Conservation (phyloP, 2,113 vertebrate genomes). For the Osmerus mordax region DNA sequence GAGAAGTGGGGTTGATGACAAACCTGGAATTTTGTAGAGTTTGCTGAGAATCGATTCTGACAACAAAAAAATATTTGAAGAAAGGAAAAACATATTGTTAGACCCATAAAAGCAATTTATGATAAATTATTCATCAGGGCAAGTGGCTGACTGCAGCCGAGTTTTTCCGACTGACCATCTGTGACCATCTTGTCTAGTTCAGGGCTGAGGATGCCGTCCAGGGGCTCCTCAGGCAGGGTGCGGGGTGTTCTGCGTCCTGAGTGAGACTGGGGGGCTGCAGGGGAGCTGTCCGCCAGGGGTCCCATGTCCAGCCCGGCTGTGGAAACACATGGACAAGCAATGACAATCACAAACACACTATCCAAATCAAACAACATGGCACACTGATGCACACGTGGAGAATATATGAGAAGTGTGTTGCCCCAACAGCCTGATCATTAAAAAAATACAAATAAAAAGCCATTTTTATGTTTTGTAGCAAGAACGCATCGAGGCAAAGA, state of each 20-base stretch:
- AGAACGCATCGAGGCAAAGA: no score
- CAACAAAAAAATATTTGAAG: conserved; percentile 24
- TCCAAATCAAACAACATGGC: conserved; percentile 4
- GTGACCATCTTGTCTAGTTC: conserved; percentile 99
- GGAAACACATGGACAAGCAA: conserved; percentile 54
- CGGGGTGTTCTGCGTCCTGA: conserved; percentile 78
- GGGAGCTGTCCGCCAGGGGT: conserved; percentile 77
- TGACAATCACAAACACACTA: conserved; percentile 29
- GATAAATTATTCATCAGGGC: neutral
- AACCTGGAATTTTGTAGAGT: conserved; percentile 98
- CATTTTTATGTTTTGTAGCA: no score
- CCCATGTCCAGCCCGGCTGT: conserved; percentile 85
- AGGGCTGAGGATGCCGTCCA: conserved; percentile 94
- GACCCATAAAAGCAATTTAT: no score
- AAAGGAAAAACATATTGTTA: no score
- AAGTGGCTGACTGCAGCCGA: neutral
- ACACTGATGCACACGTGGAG: neutral
- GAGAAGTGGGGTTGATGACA: conserved; percentile 14
- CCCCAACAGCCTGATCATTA: no score
- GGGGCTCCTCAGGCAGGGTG: conserved; percentile 83
- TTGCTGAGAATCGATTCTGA: conserved; percentile 95
- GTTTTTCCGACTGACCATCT: conserved; percentile 81
- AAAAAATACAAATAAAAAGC: no score
- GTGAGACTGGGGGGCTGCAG: conserved; percentile 76
- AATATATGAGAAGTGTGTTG: no score